Evolutionary conservation across 1,140 invertebrate species (phyloP), one percentile per base, ranked within the genome.

Genomic region (Agrilus planipennis): DNA sequence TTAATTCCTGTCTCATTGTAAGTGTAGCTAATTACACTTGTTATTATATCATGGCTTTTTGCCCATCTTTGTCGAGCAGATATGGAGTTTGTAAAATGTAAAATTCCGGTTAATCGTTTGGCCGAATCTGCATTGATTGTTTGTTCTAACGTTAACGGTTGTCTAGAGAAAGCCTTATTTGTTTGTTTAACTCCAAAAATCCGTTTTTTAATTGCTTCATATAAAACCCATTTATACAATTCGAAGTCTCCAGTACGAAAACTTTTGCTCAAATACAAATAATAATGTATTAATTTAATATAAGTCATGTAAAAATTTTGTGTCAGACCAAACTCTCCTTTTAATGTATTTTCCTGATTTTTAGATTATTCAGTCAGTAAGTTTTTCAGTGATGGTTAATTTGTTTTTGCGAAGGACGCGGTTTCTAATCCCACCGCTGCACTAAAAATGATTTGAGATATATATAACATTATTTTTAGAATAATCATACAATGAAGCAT

Each of bases 211-310:
- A 57, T 38, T 21, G 48, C n/a, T 2, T 43, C n/a, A 19, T 38
- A 18, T 37, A 58, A 30, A 23, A 34, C 41, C 23, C 49, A 49
- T 34, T 41, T 43, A 40, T 39, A 55, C 19, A 53, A 17, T 23
- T 47, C 14, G 37, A 48, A 48, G 34, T 54, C 46, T 14, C 41
- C 32, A 5, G 25, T 52, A 7, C 46, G 41, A 17, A 53, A 49
- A 29, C 51, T 54, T 39, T 41, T 34, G 6, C 35, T 45, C 1
- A 58, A 21, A n/a, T 41, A 47, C 16, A 53, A 25, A 31, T 58
- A 59, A 44, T 58, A 49, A 34, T 55, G 42, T 6, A 60, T 39
- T 9, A 59, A 42, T 3, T 46, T n/a, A n/a, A n/a, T n/a, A n/a
- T n/a, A n/a, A n/a, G n/a, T n/a, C n/a, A n/a, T n/a, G n/a, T n/a